phyloP scores from a whole-genome alignment of 37 sponge, comb jelly and placozoan genomes.

The Axinella damicornis region DNA sequence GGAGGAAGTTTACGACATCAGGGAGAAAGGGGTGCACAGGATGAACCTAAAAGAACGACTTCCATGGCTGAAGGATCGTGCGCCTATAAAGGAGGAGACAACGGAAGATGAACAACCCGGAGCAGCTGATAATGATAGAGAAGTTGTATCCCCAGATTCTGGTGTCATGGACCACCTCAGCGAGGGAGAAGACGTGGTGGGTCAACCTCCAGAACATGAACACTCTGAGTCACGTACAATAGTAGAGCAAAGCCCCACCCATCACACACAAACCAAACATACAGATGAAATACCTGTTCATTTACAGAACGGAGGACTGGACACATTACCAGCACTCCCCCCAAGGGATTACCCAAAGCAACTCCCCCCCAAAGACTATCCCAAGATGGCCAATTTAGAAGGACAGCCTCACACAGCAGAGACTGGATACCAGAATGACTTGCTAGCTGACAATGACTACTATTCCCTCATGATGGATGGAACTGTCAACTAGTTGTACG shows the following conservation, averaged over 20 bases:
- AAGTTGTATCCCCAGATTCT: constrained; percentile 1
- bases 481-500: background rate
- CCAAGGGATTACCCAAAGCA: constrained; percentile 17
- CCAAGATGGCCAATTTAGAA: background rate
- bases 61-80: background rate
- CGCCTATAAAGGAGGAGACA: background rate
- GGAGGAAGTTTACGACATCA: background rate
- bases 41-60: background rate
- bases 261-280: background rate
- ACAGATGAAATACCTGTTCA: background rate
- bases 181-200: background rate
- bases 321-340: constrained; percentile 6
- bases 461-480: constrained; percentile 11
- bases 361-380: background rate
- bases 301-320: background rate
- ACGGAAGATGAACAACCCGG: background rate
- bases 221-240: background rate
- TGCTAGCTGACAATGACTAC: constrained; percentile 13
- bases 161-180: constrained; percentile 7
- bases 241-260: background rate
- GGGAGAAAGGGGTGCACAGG: background rate
- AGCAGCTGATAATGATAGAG: background rate
- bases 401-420: background rate
- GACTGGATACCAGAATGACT: constrained; percentile 2
- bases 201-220: background rate